Evolutionary conservation across 2,797 vertebrate species (phyloP).

Genomic region (Cephalopachus bancanus): DNA sequence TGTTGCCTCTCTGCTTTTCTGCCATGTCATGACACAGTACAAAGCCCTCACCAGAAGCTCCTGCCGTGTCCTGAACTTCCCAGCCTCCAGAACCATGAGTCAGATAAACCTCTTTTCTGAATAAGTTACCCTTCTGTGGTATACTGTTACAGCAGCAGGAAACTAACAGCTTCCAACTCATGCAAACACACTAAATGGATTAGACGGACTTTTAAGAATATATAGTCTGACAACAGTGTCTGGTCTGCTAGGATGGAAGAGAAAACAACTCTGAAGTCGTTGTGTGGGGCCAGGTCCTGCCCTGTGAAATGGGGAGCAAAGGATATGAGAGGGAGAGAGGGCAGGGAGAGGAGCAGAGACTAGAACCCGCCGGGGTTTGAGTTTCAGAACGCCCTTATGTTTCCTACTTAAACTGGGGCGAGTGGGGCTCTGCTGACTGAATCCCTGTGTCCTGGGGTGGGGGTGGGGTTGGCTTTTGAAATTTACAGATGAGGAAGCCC

Average conservation of each 20-base stretch:
- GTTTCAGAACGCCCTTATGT: neutral
- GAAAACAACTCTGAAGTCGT: neutral
- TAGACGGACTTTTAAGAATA: neutral
- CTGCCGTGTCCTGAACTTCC: neutral
- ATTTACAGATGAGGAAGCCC: neutral
- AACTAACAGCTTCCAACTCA: neutral
- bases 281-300: neutral
- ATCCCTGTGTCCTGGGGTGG: no score
- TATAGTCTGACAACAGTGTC: neutral
- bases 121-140: neutral
- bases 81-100: neutral
- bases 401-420: neutral
- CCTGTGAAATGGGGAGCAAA: neutral
- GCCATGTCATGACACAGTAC: neutral
- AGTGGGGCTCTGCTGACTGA: neutral
- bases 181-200: neutral
- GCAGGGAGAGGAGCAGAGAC: neutral
- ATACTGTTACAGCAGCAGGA: neutral
- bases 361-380: neutral
- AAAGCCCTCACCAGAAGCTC: neutral
- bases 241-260: neutral
- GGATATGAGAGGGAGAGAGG: neutral
- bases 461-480: neutral
- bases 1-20: neutral
- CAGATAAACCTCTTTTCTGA: neutral